Conservation (phyloP, 2,113 vertebrate species). For the Nothoprocta perdicaria region DNA sequence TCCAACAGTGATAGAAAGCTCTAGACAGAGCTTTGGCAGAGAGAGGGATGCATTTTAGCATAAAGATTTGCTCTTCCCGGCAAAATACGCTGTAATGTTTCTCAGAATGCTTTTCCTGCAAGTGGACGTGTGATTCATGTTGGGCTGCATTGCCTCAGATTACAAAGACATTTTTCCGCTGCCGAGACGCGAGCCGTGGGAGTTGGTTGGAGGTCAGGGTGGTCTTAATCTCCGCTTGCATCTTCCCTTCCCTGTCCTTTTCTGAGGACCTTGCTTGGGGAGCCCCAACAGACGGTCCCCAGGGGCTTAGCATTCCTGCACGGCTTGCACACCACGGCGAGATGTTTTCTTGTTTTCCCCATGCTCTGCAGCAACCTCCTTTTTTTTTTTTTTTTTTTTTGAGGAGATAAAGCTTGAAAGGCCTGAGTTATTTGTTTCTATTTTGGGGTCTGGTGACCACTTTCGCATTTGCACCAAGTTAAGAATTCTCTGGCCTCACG, state of each 20-base stretch:
- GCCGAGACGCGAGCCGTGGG: neutral
- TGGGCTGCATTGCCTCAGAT: neutral
- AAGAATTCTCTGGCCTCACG: neutral
- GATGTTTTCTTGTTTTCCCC: neutral
- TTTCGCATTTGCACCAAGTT: neutral
- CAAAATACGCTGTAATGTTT: fast-evolving
- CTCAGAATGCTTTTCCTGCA: neutral
- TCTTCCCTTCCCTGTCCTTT: neutral
- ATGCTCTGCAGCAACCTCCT: neutral
- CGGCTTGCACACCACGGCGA: neutral
- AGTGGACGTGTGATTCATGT: neutral
- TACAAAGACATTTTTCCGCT: neutral
- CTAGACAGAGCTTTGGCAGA: neutral
- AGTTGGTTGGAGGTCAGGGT: neutral
- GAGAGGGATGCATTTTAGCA: neutral
- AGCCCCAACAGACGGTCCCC: neutral
- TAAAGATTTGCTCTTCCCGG: neutral
- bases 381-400: neutral
- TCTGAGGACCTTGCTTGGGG: neutral
- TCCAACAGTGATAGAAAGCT: neutral
- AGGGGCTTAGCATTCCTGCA: neutral
- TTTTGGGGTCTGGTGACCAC: neutral
- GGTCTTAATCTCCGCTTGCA: constrained; percentile 39
- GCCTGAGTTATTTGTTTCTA: neutral
- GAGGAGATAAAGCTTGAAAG: neutral